These are phyloP conservation scores for Spodoptera littoralis DNA, from an alignment of 2,888 invertebrate genomes.

Conservation along the genomic window DNA sequence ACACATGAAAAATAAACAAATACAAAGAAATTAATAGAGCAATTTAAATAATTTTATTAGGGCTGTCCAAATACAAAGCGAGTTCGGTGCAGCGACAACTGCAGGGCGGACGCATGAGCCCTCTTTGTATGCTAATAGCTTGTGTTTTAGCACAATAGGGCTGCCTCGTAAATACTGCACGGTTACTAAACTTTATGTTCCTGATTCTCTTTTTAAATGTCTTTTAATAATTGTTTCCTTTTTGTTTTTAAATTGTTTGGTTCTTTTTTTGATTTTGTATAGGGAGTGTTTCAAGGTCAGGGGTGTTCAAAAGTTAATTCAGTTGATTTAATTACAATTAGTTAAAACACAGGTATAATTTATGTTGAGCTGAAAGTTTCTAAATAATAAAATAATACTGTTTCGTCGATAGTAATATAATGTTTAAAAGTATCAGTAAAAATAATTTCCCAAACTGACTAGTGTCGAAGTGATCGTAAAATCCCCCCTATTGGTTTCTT, in stretches of 20 bases:
- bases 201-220: constrained; percentile 39
- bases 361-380: too few relatives aligned
- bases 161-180: constrained; percentile 49
- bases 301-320: too few relatives aligned
- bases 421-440: too few relatives aligned
- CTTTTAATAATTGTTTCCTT: constrained; percentile 37
- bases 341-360: too few relatives aligned
- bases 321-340: too few relatives aligned
- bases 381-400: too few relatives aligned
- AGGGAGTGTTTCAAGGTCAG: constrained; percentile 2
- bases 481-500: not conserved
- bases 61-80: constrained; percentile 71
- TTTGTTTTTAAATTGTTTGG: constrained; percentile 14
- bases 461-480: not conserved
- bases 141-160: constrained; percentile 71
- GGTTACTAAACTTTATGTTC: constrained; percentile 35
- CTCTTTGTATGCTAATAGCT: constrained; percentile 79
- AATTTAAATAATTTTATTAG: constrained; percentile 76
- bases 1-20: constrained; percentile 39
- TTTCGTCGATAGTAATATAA: too few relatives aligned
- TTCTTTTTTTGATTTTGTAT: not conserved
- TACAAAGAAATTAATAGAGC: constrained; percentile 63
- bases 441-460: too few relatives aligned
- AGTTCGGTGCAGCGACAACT: constrained; percentile 61
- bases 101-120: constrained; percentile 62